These are phyloP conservation scores for Tauraco erythrolophus DNA, from an alignment of 2,113 vertebrate species.

Conservation along the genomic window DNA sequence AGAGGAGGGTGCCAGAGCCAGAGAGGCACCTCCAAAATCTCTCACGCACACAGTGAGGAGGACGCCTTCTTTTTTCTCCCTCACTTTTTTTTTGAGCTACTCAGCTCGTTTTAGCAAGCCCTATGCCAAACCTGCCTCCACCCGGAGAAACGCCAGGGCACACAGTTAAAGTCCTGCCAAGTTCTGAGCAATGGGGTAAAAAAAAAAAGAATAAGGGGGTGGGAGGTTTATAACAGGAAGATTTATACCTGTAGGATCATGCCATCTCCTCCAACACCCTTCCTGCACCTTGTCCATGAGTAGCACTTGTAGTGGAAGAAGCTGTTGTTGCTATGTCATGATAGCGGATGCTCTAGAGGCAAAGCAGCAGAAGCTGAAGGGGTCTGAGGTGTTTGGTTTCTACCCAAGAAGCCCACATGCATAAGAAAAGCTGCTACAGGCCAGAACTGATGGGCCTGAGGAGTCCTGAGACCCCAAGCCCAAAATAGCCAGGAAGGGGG, in stretches of 20 bases:
- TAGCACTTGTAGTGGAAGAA: background rate
- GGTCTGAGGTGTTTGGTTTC: background rate
- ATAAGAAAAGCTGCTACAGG: background rate
- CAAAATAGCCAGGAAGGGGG: background rate
- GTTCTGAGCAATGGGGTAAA: background rate
- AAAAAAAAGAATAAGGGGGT: background rate
- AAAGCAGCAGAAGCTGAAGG: background rate
- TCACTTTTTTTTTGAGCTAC: background rate
- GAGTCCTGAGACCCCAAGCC: background rate
- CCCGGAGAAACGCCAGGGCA: background rate
- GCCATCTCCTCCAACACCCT: background rate
- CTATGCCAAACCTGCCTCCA: background rate
- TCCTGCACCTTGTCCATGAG: background rate
- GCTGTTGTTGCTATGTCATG: background rate
- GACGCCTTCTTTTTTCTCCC: background rate
- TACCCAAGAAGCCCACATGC: background rate
- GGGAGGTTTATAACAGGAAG: background rate
- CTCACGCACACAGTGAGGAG: background rate
- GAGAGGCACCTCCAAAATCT: slow-evolving; percentile 6
- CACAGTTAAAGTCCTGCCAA: background rate
- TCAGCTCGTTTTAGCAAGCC: background rate
- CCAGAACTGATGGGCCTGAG: background rate
- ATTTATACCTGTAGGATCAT: background rate
- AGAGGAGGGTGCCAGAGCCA: background rate
- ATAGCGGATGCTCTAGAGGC: background rate